A percentile compares a stretch with the other conserved stretches of the same genome.
Conservation (phyloP, 2,888 invertebrate genomes). For the Sarcophaga carnaria region DNA sequence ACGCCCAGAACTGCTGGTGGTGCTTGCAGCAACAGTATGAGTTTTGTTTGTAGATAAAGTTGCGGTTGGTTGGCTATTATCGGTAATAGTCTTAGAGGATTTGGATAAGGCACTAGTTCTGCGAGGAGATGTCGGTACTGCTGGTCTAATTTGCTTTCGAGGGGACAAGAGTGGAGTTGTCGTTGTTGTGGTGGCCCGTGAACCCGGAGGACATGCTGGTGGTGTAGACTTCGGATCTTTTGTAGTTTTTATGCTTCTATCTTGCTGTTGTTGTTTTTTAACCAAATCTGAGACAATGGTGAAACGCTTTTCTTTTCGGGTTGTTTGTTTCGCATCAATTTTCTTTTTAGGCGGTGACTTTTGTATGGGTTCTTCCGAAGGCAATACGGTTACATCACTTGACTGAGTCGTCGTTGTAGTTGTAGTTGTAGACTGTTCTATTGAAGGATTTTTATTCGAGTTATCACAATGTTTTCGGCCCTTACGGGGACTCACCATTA, state of each 20-base stretch:
- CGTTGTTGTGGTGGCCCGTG: constrained; percentile 18
- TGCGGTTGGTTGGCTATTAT: constrained; percentile 29
- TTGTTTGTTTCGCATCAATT: background rate
- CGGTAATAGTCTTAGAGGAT: constrained; percentile 32
- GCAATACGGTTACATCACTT: constrained; percentile 6
- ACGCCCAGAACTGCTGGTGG: constrained; percentile 47
- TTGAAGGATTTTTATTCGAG: constrained; percentile 1
- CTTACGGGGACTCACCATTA: constrained; percentile 50
- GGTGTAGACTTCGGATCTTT: background rate
- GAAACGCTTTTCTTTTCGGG: constrained; percentile 71
- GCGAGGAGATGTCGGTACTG: constrained; percentile 38
- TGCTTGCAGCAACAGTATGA: constrained; percentile 18
- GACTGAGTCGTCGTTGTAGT: constrained; percentile 44
- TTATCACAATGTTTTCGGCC: constrained; percentile 23
- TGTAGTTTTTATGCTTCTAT: background rate
- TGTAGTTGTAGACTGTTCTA: constrained; percentile 25
- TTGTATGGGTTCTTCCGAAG: background rate
- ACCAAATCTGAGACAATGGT: constrained; percentile 78
- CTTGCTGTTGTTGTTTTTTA: constrained; percentile 60
- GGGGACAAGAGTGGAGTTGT: constrained; percentile 35
- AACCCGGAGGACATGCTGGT: background rate
- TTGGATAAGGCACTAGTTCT: constrained; percentile 62
- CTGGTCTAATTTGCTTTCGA: constrained; percentile 29
- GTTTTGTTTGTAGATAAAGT: constrained; percentile 44
- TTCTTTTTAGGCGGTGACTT: background rate